Base-by-base conservation (phyloP, 2,888 invertebrate genomes). In the Rosalia funebris region DNA sequence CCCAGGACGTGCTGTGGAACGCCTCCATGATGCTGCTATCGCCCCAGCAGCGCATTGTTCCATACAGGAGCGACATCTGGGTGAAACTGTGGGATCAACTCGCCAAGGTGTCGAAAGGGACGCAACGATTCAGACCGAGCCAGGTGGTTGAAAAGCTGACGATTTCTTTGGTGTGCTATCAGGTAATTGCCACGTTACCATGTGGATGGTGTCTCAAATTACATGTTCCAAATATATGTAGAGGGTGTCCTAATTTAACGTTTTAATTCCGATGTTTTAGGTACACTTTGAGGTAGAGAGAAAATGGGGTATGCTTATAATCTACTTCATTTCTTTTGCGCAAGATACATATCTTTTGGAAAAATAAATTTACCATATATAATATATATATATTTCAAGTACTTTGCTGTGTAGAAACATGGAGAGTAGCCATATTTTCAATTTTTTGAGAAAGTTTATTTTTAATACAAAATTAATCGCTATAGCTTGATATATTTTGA, bases 1-100 rank as follows among this genome's bases (percentile, higher is more conserved):
- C 88, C 5, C 90, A 90, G 71, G 92, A 92, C 81, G 87, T 88
- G 68, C 82, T 93, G 48, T 92, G 91, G 89, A 92, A 91, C 76
- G 91, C 92, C 9, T 87, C 90, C 16, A 92, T 91, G 81, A 93
- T 93, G 88, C 83, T 95, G 46, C 82, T 94, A 52, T 91, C 93
- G 1, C 93, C 93, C 1, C 89, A 92, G 57, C 93, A 94, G 80
- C 85, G 94, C 63, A 86, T 94, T 44, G 87, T 90, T n/a, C 92
- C 92, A 57, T 93, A 92, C 80, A 85, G 89, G 48, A 88, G 88
- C 64, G 93, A 94, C 80, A 86, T 91, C 73, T 94, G 93, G 93
- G 92, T 92, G 36, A 86, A 89, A 63, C 82, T 93, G 68, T 93
- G 92, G 92, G 89, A 89, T 70, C 87, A 88, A 63, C 84, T 91